A percentile compares a stretch with the other conserved stretches of the same genome.
These are phyloP conservation scores for Hafferia zeledoni DNA, from an alignment of 2,797 vertebrate species.

Conservation along the genomic window DNA sequence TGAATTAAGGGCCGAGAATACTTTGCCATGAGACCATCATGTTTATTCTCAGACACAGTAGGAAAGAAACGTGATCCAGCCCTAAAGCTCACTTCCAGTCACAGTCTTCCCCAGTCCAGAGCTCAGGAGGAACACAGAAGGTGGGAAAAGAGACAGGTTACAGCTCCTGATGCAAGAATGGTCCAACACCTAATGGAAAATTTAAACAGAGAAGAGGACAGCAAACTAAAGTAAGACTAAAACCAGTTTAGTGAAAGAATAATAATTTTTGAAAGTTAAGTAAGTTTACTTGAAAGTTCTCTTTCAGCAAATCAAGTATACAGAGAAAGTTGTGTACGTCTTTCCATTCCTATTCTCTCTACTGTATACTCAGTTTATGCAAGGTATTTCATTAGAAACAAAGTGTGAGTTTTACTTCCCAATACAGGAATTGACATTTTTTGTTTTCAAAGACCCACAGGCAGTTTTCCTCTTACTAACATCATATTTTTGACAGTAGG, in stretches of 20 bases:
- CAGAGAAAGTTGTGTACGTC: background rate
- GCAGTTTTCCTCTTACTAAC: background rate
- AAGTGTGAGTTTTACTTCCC: background rate
- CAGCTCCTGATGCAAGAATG: background rate
- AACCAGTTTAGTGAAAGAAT: background rate
- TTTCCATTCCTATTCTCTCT: background rate
- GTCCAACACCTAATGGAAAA: background rate
- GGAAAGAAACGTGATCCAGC: background rate
- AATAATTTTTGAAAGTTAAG: background rate
- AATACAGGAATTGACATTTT: background rate
- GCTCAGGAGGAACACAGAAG: rapidly evolving
- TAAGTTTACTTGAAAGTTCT: background rate
- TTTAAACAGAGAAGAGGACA: background rate
- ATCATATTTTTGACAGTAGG: background rate
- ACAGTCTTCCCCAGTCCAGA: background rate
- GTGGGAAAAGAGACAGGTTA: background rate
- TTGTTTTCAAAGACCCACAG: background rate
- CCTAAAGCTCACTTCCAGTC: background rate
- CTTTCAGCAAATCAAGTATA: background rate
- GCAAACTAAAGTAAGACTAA: background rate
- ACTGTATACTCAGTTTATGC: background rate
- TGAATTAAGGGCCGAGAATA: background rate
- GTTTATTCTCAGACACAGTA: background rate
- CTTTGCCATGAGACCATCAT: background rate
- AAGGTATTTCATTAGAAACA: background rate